Evolutionary conservation across 2,888 invertebrate species (phyloP).

Genomic region (Nemotelus nigrinus): DNA sequence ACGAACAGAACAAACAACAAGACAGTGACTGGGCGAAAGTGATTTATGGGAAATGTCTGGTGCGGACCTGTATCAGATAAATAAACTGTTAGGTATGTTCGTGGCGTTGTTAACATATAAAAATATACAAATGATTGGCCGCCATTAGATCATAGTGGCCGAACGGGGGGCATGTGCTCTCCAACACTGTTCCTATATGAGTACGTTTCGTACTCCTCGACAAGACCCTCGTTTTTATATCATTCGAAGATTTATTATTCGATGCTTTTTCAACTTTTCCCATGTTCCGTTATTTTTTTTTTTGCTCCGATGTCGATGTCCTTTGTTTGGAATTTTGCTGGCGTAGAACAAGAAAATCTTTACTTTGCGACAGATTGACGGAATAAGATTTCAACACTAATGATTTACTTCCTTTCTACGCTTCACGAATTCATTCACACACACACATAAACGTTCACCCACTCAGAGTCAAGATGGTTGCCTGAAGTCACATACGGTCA

Average conservation of each 20-base stretch:
- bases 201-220: not conserved
- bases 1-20: constrained; percentile 23
- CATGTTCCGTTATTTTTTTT: not conserved
- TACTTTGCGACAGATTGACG: constrained; percentile 37
- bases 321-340: not conserved
- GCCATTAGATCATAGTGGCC: constrained; percentile 45
- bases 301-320: too few species aligned
- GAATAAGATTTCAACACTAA: constrained; percentile 41
- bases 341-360: constrained; percentile 19
- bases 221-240: constrained; percentile 13
- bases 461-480: too few species aligned
- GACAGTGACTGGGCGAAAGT: constrained; percentile 44
- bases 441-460: not conserved
- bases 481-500: not conserved
- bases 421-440: not conserved
- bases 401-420: constrained; percentile 31
- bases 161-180: constrained; percentile 16
- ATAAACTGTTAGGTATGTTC: constrained; percentile 51
- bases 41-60: constrained; percentile 50
- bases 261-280: constrained; percentile 40
- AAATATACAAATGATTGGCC: constrained; percentile 51
- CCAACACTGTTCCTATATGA: too few species aligned
- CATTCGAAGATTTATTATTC: constrained; percentile 33
- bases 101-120: constrained; percentile 51
- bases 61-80: constrained; percentile 50